Evolutionary conservation across 2,888 invertebrate genomes (phyloP), one percentile per base, ranked within the genome.

Genomic region (Apoda limacodes): DNA sequence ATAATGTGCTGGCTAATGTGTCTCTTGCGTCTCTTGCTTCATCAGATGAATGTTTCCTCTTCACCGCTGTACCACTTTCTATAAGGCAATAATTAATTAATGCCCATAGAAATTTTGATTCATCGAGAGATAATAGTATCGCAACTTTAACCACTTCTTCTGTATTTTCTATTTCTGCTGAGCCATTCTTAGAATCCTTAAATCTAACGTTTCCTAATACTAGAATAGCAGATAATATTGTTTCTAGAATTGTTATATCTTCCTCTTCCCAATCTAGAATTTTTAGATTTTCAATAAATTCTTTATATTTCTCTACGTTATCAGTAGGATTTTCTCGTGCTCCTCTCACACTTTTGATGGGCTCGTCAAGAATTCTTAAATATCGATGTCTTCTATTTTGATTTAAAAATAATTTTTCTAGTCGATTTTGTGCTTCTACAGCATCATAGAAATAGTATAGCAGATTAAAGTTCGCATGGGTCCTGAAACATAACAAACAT

Each of bases 401-500:
- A 28, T 89, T 86, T 23, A 96, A 67, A 37, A 81, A 71, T 45
- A 90, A 90, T 24, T 88, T 83, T 21, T 85, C 83, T 22, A 90
- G 69, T 33, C 85, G 83, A 31, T 87, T 86, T 10, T 84, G 83
- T 7, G 86, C 82, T 45, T 88, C 86, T 59, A 95, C 83, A 3
- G 88, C 92, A 56, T 95, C 94, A 63, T 93, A 93, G 45, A 95
- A 87, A 59, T 93, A 95, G 70, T 96, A 95, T 40, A 96, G 86
- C 12, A 94, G 85, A 62, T 95, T 90, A 58, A 94, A 96, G 56
- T 94, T 96, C 28, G 92, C 88, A 62, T 95, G 93, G 37, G 84
- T 83, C 82, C 93, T 93, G 63, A 21, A 82, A 76, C 31, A 30
- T 35, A 35, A 23, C 63, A 21, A 82, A 76, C 31, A 13, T 10